Evolutionary conservation across 1,140 invertebrate genomes (phyloP).

Genomic region (Drosophila rufa): DNA sequence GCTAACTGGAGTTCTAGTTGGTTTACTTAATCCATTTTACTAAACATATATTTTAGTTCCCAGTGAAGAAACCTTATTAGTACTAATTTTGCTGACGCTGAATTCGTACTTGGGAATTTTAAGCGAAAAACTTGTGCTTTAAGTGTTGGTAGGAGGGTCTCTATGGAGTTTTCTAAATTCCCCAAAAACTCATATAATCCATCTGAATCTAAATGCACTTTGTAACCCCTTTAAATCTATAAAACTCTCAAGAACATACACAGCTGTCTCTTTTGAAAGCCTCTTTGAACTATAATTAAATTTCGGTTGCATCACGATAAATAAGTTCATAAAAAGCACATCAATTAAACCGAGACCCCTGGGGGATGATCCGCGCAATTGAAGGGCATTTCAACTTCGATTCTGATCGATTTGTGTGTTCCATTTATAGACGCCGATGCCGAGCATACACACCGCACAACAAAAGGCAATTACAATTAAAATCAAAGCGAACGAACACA

Average conservation of each 20-base stretch:
- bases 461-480: conserved; percentile 59
- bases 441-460: conserved; percentile 2
- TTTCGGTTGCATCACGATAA: conserved; percentile 2
- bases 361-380: conserved; percentile 12
- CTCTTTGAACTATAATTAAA: conserved; percentile 30
- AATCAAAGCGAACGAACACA: conserved; percentile 44
- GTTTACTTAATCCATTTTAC: too few relatives aligned
- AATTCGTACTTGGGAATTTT: neutral
- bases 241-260: neutral
- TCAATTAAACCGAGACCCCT: conserved; percentile 9
- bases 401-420: conserved; percentile 33
- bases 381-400: conserved; percentile 41
- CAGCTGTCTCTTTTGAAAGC: conserved; percentile 9
- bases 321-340: conserved; percentile 11
- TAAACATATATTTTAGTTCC: too few relatives aligned
- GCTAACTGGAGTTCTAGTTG: too few relatives aligned
- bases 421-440: conserved; percentile 20
- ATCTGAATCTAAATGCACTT: neutral
- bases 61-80: neutral
- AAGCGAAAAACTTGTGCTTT: neutral
- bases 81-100: neutral
- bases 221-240: neutral
- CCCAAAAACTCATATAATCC: neutral
- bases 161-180: neutral
- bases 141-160: neutral